Evolutionary conservation across 1,140 invertebrate genomes (phyloP), one percentile per base, ranked within the genome.

Genomic region (Diachasmimorpha longicaudata): DNA sequence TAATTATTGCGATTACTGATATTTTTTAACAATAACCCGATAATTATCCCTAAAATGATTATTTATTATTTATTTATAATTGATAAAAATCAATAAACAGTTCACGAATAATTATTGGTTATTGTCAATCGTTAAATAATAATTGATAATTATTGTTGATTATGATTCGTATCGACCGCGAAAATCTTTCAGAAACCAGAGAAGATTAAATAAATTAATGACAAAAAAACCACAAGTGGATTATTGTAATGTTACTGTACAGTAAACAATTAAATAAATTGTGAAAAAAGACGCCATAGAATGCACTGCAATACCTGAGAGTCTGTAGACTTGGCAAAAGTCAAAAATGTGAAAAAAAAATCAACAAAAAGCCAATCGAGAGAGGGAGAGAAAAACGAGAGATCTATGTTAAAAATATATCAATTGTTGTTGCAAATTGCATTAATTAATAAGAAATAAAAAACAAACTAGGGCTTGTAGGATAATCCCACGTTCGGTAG

Each of bases 191-290:
- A 21, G 46, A 66, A 25, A 70, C 13, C 11, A n/a, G 37, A 72
- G 66, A 39, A 74, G 48, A 52, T 68, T 42, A 39, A 52, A 73
- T 46, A 66, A 70, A 72, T 37, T 72, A 11, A 46, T 11, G n/a
- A 19, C 70, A 31, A 72, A 19, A 48, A 75, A 84, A 37, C 77
- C 76, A 79, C 70, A 81, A 82, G 78, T 85, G 79, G 72, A 81
- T 80, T 86, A 84, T 83, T 80, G 79, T 85, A 85, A 85, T 82
- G 83, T 85, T 85, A 85, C 80, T 85, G 83, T 85, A 85, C 82
- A 85, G 82, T 80, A 42, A 82, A 79, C 14, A 68, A 68, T 39
- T 16, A 37, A 68, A 66, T 58, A 73, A 81, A 63, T 78, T 81
- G 48, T 84, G 81, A 81, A 79, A 80, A 77, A 78, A 63, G 70